Conservation (phyloP, 2,888 invertebrate genomes). For the Sabatieria punctata region DNA sequence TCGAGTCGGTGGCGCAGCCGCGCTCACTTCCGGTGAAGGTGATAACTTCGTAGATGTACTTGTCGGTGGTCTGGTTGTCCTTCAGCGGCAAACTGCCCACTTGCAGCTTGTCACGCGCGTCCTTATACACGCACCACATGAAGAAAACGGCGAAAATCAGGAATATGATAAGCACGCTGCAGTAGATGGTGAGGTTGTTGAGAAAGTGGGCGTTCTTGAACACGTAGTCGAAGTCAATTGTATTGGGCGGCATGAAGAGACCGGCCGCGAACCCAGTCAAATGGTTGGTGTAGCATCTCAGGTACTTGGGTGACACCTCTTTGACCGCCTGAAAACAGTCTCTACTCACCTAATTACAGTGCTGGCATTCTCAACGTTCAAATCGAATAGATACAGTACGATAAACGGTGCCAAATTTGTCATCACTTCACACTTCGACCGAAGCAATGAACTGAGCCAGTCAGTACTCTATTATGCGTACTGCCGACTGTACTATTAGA, state of each 20-base stretch:
- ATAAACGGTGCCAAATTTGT: no score
- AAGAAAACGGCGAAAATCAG: slow-evolving; percentile 31
- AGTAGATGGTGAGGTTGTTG: slow-evolving; percentile 37
- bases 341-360: no score
- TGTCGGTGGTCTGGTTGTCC: slow-evolving; percentile 29
- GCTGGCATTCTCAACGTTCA: no score
- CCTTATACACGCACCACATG: slow-evolving; percentile 36
- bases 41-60: slow-evolving; percentile 32
- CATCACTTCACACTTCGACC: no score
- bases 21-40: slow-evolving; percentile 26
- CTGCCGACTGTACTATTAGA: no score
- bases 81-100: slow-evolving; percentile 27
- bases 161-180: slow-evolving; percentile 33
- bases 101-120: slow-evolving; percentile 23
- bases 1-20: slow-evolving; percentile 20
- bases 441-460: no score
- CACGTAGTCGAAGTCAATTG: slow-evolving; percentile 38
- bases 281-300: slow-evolving; percentile 28
- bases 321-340: not conserved
- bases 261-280: slow-evolving; percentile 37
- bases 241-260: slow-evolving; percentile 37
- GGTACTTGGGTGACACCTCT: slow-evolving; percentile 2
- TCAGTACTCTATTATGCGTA: no score
- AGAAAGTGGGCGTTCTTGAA: slow-evolving; percentile 35
- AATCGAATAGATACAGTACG: no score